Conservation (phyloP, 2,113 vertebrate genomes). For the Spilogale gracilis region DNA sequence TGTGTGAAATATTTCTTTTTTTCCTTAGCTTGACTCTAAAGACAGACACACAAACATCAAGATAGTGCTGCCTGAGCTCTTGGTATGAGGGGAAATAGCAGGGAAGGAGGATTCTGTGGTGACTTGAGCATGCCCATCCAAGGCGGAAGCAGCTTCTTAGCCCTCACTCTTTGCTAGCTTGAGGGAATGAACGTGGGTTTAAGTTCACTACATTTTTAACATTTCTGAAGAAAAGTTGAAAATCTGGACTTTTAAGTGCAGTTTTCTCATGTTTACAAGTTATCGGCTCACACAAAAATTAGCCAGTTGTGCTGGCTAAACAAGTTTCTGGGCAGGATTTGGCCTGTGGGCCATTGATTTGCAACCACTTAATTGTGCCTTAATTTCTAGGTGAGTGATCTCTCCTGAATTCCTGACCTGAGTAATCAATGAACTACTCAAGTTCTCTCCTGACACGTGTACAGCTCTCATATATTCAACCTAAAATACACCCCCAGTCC, state of each 20-base stretch:
- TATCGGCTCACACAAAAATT: not conserved
- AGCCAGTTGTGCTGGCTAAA: not conserved
- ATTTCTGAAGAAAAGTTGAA: not conserved
- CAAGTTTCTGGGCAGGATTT: not conserved
- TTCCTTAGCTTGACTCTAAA: not conserved
- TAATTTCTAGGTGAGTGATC: not conserved
- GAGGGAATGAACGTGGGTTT: not conserved
- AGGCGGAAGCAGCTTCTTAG: not conserved
- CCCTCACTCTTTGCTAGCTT: not conserved
- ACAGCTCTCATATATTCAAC: not conserved
- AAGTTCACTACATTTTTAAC: not conserved
- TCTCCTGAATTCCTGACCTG: not conserved
- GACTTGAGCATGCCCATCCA: not conserved
- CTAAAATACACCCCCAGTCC: no score
- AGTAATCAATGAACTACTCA: not conserved
- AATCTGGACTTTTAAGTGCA: not conserved
- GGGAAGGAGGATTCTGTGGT: not conserved
- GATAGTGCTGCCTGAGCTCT: fast-evolving
- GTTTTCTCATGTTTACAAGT: not conserved
- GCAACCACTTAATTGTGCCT: not conserved
- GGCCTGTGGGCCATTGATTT: not conserved
- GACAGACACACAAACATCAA: not conserved
- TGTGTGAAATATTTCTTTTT: not conserved
- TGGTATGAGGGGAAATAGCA: fast-evolving
- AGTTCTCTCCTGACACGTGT: not conserved